Evolutionary conservation across 2,113 vertebrate species (phyloP).

Genomic region (Oceanodroma tethys): DNA sequence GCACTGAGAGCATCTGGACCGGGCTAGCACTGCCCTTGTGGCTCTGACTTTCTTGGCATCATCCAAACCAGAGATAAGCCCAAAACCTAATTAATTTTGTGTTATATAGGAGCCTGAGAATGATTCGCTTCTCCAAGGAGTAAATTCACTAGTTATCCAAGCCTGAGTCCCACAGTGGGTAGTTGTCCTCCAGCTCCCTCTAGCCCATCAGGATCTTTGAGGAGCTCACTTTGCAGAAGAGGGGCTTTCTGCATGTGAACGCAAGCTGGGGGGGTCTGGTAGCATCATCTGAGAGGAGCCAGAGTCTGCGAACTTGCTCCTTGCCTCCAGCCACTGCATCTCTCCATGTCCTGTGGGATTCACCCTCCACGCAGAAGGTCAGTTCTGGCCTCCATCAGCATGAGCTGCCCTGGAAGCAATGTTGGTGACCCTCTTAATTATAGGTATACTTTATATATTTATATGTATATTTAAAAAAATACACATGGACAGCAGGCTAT

Average conservation of each 20-base stretch:
- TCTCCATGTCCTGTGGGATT: neutral
- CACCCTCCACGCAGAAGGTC: neutral
- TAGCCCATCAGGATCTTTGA: neutral
- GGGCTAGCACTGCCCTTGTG: neutral
- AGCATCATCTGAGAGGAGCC: neutral
- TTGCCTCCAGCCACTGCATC: neutral
- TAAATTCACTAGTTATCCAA: too few relatives aligned
- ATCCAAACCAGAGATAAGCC: neutral
- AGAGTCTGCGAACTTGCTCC: neutral
- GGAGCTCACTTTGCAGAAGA: neutral
- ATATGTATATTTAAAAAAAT: too few relatives aligned
- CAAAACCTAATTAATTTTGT: neutral
- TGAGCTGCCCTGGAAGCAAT: neutral
- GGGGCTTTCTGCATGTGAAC: neutral
- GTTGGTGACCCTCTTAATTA: neutral
- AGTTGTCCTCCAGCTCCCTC: neutral
- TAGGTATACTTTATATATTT: rapidly evolving
- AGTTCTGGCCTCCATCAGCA: neutral
- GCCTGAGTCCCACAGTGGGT: rapidly evolving
- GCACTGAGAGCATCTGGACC: neutral
- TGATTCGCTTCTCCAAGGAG: neutral
- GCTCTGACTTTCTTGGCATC: neutral
- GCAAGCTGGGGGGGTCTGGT: rapidly evolving
- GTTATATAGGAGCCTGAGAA: rapidly evolving
- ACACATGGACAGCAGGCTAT: rapidly evolving